Base-by-base conservation (phyloP, 2,797 vertebrate species). In the Hafferia zeledoni region DNA sequence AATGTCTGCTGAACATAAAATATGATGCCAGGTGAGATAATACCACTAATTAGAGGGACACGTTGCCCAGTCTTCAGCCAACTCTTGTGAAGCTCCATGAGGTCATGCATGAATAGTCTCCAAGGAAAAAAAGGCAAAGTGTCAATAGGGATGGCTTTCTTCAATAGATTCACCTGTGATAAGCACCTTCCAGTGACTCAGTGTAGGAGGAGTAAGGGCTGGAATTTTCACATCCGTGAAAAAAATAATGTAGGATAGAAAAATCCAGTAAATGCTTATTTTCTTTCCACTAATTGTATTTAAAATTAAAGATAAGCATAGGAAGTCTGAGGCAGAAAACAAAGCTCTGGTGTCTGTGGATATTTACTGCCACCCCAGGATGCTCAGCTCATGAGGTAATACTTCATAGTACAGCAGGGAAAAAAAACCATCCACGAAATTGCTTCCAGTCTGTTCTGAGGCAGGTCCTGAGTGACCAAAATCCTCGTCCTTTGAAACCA, bases 181-280 rank as follows among this genome's bases (percentile, higher is more conserved):
- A 89, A 95, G 57, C 61, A 68, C 84, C 44, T 93, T 89, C 72
- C 80, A 25, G 50, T 96, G 87, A 94, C 46, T 88, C 92, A 95
- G 41, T 28, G 72, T 30, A 59, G 89, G 49, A 78, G 14, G 5
- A 84, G 64, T 65, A 65, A 49, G 44, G 59, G 69, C 79, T 78
- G 84, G 71, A 85, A 65, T 85, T 80, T 87, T 92, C 37, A 13
- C 22, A 43, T 44, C 47, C 17, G 2, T 23, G 13, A 61, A 49
- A 77, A 77, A 78, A 53, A 53, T 37, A n/a, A 44, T 0, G 33
- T 35, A 28, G 30, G 23, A 7, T 3, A 74, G 50, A 93, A 94
- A 84, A 84, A 76, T 39, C 41, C 27, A 46, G 17, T 30, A 37
- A 68, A 61, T 78, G 35, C 17, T 16, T 27, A 0, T 64, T 57